Percentiles rank a stretch among this genome's conserved stretches.
Evolutionary conservation across 2,113 vertebrate species (phyloP).

Genomic region (Tachysurus vachellii): DNA sequence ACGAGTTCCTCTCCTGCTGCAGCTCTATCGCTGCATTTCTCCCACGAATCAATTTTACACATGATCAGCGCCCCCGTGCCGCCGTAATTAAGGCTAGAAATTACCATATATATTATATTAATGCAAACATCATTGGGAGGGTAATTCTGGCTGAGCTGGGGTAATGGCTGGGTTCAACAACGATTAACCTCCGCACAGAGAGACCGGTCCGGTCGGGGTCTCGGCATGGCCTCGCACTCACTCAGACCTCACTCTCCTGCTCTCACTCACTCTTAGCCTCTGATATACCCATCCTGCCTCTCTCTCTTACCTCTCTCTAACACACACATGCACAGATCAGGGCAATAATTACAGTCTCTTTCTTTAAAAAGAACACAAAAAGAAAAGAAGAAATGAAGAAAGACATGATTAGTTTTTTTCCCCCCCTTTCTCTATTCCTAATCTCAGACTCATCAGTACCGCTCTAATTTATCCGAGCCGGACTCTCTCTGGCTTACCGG

Average conservation of each 20-base stretch:
- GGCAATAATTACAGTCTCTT: constrained; percentile 94
- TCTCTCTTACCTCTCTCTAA: constrained; percentile 57
- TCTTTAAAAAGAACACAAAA: constrained; percentile 11
- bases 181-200: constrained; percentile 99
- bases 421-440: constrained; percentile 69
- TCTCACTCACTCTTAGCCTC: constrained; percentile 30
- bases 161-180: constrained; percentile 99
- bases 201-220: constrained; percentile 88
- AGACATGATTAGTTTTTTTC: neutral
- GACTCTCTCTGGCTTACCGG: constrained; percentile 80
- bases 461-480: constrained; percentile 82
- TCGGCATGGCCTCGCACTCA: constrained; percentile 81
- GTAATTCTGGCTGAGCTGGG: constrained; percentile 99
- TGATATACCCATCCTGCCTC: constrained; percentile 74
- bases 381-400: neutral
- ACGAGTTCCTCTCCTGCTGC: constrained; percentile 81
- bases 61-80: constrained; percentile 99
- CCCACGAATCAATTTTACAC: constrained; percentile 99
- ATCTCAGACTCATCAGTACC: constrained; percentile 90
- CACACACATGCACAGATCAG: constrained; percentile 69
- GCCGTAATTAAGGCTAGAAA: constrained; percentile 99
- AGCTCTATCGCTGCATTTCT: constrained; percentile 97
- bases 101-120: constrained; percentile 99
- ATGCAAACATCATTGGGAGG: constrained; percentile 99
- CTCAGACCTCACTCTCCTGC: constrained; percentile 59